Evolutionary conservation across 2,113 vertebrate species (phyloP).

Genomic region (Sus scrofa): DNA sequence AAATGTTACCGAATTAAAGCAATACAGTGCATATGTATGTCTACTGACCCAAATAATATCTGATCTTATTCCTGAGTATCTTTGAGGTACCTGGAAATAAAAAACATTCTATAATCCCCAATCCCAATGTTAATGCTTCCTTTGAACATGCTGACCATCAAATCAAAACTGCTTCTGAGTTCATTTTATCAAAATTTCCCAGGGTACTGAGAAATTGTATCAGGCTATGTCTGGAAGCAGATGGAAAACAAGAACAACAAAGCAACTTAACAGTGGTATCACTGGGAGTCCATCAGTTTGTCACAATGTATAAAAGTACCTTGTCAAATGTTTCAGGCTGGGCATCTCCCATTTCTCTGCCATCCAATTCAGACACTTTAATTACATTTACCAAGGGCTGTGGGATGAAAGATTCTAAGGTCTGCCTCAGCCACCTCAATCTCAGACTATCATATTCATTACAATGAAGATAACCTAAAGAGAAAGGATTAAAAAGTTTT

Average conservation of each 20-base stretch:
- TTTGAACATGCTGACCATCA: conserved; percentile 59
- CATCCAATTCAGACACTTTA: conserved; percentile 90
- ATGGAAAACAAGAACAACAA: conserved; percentile 35
- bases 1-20: conserved; percentile 58
- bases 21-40: neutral
- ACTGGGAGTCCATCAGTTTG: neutral
- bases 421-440: conserved; percentile 89
- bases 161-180: conserved; percentile 40
- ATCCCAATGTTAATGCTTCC: neutral
- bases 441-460: conserved; percentile 93
- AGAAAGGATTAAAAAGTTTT: conserved; percentile 43
- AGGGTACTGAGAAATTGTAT: neutral
- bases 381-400: conserved; percentile 86
- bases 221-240: neutral
- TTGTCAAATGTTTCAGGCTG: conserved; percentile 91
- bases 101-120: conserved; percentile 54
- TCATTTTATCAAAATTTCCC: conserved; percentile 55
- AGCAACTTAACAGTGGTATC: neutral
- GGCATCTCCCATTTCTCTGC: conserved; percentile 89
- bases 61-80: conserved; percentile 51
- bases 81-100: conserved; percentile 42
- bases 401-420: conserved; percentile 96
- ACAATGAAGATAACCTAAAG: conserved; percentile 92
- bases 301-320: conserved; percentile 82
- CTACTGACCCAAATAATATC: neutral